Conservation (phyloP, 2,113 vertebrate genomes). For the Heteronetta atricapilla region DNA sequence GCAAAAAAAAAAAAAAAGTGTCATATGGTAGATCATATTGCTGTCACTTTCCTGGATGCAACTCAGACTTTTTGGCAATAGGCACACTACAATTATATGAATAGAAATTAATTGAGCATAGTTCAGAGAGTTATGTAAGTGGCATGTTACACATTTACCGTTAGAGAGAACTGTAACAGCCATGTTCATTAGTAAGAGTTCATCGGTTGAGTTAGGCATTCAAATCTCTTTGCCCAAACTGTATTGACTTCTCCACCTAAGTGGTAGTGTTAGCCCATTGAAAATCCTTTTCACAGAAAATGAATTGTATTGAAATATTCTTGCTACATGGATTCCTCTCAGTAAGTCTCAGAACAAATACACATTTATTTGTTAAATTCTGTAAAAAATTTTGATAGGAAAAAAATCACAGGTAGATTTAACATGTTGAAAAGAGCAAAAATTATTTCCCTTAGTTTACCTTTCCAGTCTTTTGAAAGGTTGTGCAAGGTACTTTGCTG, state of each 20-base stretch:
- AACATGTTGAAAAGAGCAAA: neutral
- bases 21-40: slow-evolving; percentile 41
- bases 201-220: neutral
- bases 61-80: slow-evolving; percentile 10
- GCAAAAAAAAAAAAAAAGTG: neutral
- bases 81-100: neutral
- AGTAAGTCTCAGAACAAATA: neutral
- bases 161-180: neutral
- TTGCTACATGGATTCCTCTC: neutral
- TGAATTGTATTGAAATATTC: neutral
- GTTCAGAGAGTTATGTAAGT: neutral
- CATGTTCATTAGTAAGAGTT: neutral
- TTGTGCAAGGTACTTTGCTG: neutral
- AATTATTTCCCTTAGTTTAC: neutral
- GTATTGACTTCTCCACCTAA: neutral
- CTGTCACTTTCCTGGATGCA: slow-evolving; percentile 39
- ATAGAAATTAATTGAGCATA: slow-evolving; percentile 21
- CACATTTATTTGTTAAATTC: neutral
- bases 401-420: neutral
- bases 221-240: neutral
- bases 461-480: neutral
- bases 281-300: neutral
- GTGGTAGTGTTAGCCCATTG: neutral
- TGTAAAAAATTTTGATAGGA: neutral
- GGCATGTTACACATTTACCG: neutral